Evolutionary conservation across 1,140 invertebrate genomes (phyloP).

Genomic region (Pteromalus puparum): DNA sequence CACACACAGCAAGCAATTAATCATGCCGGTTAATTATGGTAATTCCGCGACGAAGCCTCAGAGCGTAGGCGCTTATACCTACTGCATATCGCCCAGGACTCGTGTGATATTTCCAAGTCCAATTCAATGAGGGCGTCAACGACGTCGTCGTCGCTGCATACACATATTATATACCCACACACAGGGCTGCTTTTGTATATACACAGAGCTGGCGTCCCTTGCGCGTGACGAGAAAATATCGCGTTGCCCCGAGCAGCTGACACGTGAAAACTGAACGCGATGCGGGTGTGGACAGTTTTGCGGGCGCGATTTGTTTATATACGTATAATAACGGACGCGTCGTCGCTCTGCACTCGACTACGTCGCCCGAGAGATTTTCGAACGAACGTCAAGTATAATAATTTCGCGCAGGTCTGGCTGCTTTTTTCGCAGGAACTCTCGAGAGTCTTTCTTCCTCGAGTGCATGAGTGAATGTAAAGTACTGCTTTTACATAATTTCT

Average conservation of each 20-base stretch:
- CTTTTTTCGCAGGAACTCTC: not conserved
- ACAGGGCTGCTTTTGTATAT: not conserved
- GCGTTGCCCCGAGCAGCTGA: constrained; percentile 52
- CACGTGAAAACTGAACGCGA: constrained; percentile 31
- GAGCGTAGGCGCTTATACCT: not conserved
- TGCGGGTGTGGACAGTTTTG: not conserved
- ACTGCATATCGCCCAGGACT: no score
- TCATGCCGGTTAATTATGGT: constrained; percentile 28
- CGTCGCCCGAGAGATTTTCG: not conserved
- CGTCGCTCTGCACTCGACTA: not conserved
- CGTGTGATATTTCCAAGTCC: constrained; percentile 24
- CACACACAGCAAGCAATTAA: constrained; percentile 16
- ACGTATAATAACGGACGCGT: no score
- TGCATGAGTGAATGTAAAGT: constrained; percentile 26
- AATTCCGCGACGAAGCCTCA: not conserved
- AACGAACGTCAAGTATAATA: not conserved
- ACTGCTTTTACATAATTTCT: constrained; percentile 37
- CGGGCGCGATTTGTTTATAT: constrained; percentile 6
- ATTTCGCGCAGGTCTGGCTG: not conserved
- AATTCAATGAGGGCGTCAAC: constrained; percentile 21
- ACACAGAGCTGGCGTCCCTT: constrained; percentile 47
- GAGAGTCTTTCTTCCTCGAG: not conserved
- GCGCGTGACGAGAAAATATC: constrained; percentile 61
- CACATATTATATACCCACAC: no score
- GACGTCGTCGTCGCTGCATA: not conserved